Evolutionary conservation across 2,888 invertebrate species (phyloP), one percentile per base, ranked within the genome.

Genomic region (Ophion ellenae): DNA sequence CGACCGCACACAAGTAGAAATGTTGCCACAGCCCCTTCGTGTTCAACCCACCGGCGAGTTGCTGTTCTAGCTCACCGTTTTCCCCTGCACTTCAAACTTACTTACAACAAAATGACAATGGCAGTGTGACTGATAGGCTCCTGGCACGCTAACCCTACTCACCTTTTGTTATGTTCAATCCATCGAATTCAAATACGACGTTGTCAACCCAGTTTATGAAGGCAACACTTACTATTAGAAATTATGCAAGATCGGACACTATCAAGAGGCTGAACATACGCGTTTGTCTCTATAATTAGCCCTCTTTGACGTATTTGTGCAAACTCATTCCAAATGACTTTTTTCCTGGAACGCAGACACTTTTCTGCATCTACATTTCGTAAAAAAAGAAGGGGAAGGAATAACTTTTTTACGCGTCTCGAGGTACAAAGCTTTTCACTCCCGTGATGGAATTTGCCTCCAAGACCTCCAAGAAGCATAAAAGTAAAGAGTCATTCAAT

Each of bases 401-500:
- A 40, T 3, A 9, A 40, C 9, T 40, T 40, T 40, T 40, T 40
- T 40, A 1, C 40, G 40, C 40, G 7, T 7, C 40, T 40, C 40
- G 9, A 40, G 9, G 40, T 1, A 5, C 40, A 40, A 9, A 40
- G 40, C 40, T 40, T 40, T 9, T 5, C 40, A 40, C 40, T 40
- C 40, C 5, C 40, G 40, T 40, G 40, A 40, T 40, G 40, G 1
- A 40, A 40, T 7, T 40, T 40, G 40, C 4, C 53, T 53, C 14
- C 17, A 14, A 53, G 14, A 17, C 14, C 53, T 17, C 17, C 4
- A 17, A 53, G 53, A 5, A 17, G 14, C 53, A 17, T 14, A 14
- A 2, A 53, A 53, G 2, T 17, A 5, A 5, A 53, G 85, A 89
- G 89, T 89, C 90, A 89, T 89, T 90, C 86, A 85, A 81, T 74